phyloP scores from a whole-genome alignment of 2,797 vertebrate genomes.

The Aldrovandia affinis region DNA sequence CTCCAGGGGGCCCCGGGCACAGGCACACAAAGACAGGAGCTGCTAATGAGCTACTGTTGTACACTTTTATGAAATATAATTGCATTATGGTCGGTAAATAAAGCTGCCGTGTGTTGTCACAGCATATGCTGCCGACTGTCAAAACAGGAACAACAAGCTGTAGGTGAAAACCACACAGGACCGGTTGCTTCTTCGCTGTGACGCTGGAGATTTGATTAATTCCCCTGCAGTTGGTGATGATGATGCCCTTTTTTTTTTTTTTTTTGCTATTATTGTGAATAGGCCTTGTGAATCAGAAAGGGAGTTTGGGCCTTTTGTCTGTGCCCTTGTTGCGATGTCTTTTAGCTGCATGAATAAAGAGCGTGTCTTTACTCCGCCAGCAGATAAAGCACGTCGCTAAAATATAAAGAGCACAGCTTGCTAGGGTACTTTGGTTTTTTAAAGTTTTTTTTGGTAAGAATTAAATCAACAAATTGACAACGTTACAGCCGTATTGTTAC shows the following conservation, averaged over 20 bases:
- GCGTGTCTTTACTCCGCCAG: background rate
- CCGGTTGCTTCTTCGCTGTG: conserved; percentile 51
- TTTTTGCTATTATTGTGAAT: conserved; percentile 36
- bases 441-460: background rate
- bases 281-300: background rate
- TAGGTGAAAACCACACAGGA: conserved; percentile 53
- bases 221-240: conserved; percentile 27
- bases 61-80: conserved; percentile 97
- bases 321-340: background rate
- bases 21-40: conserved; percentile 79
- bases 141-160: conserved; percentile 84
- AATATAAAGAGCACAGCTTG: background rate
- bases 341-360: background rate
- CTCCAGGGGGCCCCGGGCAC: conserved; percentile 56
- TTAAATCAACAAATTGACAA: background rate
- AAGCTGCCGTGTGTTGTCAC: conserved; percentile 92
- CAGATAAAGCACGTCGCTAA: background rate
- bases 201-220: conserved; percentile 61
- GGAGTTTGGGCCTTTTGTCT: background rate
- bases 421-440: background rate
- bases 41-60: conserved; percentile 97
- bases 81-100: conserved; percentile 95
- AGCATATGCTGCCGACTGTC: conserved; percentile 89
- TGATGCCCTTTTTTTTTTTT: conserved; percentile 12
- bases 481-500: background rate